A percentile compares a stretch with the other conserved stretches of the same genome.
Evolutionary conservation across 2,113 vertebrate species (phyloP).

Genomic region (Penelope pileata): DNA sequence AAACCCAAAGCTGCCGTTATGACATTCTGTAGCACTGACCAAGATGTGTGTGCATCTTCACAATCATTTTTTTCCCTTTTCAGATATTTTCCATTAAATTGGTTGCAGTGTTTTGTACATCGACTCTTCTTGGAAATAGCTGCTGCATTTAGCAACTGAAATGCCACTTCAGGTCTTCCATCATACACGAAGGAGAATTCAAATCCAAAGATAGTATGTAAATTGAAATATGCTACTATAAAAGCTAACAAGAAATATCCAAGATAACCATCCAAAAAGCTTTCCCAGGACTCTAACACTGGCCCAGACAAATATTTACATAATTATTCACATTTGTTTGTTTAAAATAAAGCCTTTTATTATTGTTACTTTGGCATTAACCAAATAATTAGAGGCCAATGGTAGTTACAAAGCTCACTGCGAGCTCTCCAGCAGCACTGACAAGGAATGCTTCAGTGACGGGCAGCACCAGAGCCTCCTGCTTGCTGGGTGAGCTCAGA

Average conservation of each 20-base stretch:
- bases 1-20: fast-evolving
- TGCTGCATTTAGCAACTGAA: not conserved
- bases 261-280: slow-evolving; percentile 39
- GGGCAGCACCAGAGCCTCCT: not conserved
- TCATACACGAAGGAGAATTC: not conserved
- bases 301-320: slow-evolving; percentile 66
- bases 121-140: not conserved
- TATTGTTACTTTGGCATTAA: slow-evolving; percentile 44
- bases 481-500: not conserved
- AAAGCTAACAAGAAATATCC: not conserved
- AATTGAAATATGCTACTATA: not conserved
- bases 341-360: slow-evolving; percentile 64
- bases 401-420: not conserved
- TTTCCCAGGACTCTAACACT: slow-evolving; percentile 53
- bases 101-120: not conserved
- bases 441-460: not conserved
- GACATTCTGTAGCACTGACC: not conserved
- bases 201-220: slow-evolving; percentile 26
- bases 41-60: not conserved
- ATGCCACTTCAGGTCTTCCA: slow-evolving; percentile 22
- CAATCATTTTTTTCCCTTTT: fast-evolving
- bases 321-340: slow-evolving; percentile 63
- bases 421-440: not conserved
- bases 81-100: not conserved
- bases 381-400: slow-evolving; percentile 29